Evolutionary conservation across 2,888 invertebrate genomes (phyloP).

Genomic region (Muschampia plurimacula): DNA sequence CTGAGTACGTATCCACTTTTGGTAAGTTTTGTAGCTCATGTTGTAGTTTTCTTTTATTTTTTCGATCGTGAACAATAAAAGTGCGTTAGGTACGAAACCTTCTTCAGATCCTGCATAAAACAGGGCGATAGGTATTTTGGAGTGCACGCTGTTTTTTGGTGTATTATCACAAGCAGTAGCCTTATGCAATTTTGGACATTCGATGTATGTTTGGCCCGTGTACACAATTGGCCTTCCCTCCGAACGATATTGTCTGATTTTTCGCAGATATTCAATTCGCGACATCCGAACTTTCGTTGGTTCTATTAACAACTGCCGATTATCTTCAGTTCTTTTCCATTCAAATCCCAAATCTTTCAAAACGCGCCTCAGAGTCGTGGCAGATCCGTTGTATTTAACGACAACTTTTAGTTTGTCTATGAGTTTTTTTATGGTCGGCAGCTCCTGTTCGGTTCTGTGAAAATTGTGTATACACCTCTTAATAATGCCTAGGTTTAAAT

Average conservation of each 20-base stretch:
- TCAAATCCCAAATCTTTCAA: neutral
- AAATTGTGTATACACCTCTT: constrained; percentile 12
- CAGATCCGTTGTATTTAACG: neutral
- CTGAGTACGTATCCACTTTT: constrained; percentile 50
- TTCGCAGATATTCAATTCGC: constrained; percentile 24
- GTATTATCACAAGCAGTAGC: neutral
- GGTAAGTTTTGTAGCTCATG: constrained; percentile 48
- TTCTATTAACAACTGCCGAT: constrained; percentile 21
- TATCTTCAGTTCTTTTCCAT: constrained; percentile 2
- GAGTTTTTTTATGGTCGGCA: neutral
- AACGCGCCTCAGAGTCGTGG: neutral
- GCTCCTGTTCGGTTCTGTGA: neutral
- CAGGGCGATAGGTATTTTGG: constrained; percentile 28
- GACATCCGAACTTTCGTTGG: neutral
- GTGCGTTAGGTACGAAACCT: constrained; percentile 47
- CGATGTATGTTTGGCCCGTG: constrained; percentile 18
- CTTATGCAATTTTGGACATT: neutral
- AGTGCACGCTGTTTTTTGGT: neutral
- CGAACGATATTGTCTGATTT: constrained; percentile 38
- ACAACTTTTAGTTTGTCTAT: neutral
- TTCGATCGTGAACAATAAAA: constrained; percentile 43
- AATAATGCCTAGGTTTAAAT: neutral
- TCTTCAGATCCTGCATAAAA: constrained; percentile 47
- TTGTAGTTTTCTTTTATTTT: constrained; percentile 48
- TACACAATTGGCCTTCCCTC: constrained; percentile 39